Percentiles rank a stretch among this genome's conserved stretches.
Conservation (phyloP, 2,888 invertebrate genomes). For the Steinernema carpocapsae region DNA sequence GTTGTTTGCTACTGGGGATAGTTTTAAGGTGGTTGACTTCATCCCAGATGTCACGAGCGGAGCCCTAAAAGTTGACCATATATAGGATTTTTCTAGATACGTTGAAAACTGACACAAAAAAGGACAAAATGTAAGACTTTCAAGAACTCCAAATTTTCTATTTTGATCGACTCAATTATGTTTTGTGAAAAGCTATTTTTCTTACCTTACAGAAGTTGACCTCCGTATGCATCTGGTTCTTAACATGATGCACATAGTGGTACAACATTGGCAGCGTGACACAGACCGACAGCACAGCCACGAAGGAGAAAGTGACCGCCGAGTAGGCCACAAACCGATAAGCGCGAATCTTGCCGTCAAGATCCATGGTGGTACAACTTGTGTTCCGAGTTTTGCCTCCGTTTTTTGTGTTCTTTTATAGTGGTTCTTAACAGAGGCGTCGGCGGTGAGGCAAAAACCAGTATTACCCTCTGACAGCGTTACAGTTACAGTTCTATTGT, state of each 20-base stretch:
- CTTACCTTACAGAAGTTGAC: conserved; percentile 34
- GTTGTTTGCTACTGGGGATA: conserved; percentile 36
- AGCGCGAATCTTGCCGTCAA: conserved; percentile 30
- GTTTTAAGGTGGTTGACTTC: conserved; percentile 42
- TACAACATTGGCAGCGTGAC: conserved; percentile 32
- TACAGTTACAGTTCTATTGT: conserved; percentile 32
- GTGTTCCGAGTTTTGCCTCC: not conserved
- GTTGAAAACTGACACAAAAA: too few relatives aligned
- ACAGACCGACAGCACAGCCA: conserved; percentile 22
- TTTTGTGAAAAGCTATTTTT: too few relatives aligned
- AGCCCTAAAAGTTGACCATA: conserved; percentile 38
- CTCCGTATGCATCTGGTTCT: conserved; percentile 21
- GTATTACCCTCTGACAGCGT: conserved; percentile 18
- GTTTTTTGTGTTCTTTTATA: conserved; percentile 2
- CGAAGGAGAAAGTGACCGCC: conserved; percentile 33
- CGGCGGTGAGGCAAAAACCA: conserved; percentile 3
- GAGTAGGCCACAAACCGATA: conserved; percentile 29
- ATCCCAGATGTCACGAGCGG: conserved; percentile 44
- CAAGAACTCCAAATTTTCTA: too few relatives aligned
- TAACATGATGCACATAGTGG: conserved; percentile 34
- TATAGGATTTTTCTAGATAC: too few relatives aligned
- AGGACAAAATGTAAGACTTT: too few relatives aligned
- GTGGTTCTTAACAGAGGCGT: not conserved
- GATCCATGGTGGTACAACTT: not conserved
- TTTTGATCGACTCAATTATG: too few relatives aligned